Percentiles rank a stretch among this genome's conserved stretches.
Conservation (phyloP, 2,113 vertebrate genomes). For the Neodontobutis hainanensis region DNA sequence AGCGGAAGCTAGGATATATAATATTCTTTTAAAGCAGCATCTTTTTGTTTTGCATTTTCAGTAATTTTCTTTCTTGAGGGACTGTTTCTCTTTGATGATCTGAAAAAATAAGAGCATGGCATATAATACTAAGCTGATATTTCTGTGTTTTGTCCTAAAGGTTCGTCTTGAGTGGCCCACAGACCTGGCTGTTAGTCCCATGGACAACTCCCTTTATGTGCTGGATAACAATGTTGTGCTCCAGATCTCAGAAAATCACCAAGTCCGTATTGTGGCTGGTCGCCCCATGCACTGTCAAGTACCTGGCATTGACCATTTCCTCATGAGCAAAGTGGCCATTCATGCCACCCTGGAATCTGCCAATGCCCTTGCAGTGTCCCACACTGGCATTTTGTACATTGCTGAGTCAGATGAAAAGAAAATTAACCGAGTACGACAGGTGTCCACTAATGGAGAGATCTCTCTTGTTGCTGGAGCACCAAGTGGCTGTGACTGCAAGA, state of each 20-base stretch:
- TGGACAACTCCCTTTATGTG: conserved; percentile 97
- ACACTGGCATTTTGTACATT: conserved; percentile 91
- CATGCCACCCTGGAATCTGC: conserved; percentile 95
- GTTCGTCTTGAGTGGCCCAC: conserved; percentile 98
- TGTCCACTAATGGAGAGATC: conserved; percentile 94
- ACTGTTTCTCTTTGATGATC: conserved; percentile 33
- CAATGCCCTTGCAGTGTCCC: conserved; percentile 90
- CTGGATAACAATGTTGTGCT: conserved; percentile 97
- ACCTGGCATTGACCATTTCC: conserved; percentile 95
- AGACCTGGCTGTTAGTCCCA: conserved; percentile 91
- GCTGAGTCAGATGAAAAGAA: conserved; percentile 97
- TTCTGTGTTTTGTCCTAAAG: conserved; percentile 64
- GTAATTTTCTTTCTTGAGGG: conserved; percentile 24
- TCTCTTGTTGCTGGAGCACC: conserved; percentile 92
- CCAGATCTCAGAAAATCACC: conserved; percentile 97
- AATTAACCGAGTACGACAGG: conserved; percentile 93
- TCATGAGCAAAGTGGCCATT: conserved; percentile 92
- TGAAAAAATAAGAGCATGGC: conserved; percentile 52
- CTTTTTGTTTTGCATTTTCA: conserved; percentile 37
- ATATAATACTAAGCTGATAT: conserved; percentile 30
- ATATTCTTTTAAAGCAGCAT: conserved; percentile 19
- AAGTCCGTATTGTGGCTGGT: conserved; percentile 94
- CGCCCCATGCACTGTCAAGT: conserved; percentile 99
- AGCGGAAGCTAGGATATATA: conserved; percentile 33
- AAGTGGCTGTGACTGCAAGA: conserved; percentile 96